Evolutionary conservation across 1,140 invertebrate genomes (phyloP), one percentile per base, ranked within the genome.

Genomic region (Fopius arisanus): DNA sequence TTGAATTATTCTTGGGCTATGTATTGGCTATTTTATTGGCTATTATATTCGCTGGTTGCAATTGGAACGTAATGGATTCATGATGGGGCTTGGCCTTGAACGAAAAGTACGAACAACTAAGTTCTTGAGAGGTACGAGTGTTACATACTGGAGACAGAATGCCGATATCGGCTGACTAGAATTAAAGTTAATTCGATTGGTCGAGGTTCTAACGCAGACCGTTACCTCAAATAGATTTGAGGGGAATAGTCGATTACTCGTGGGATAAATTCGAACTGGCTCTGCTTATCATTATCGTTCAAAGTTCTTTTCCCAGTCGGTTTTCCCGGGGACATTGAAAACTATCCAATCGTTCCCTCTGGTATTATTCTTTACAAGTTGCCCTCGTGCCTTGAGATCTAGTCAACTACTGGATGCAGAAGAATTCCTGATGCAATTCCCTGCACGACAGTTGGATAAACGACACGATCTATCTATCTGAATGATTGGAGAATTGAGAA

Each of bases 131-230:
- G 28, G 10, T 29, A 14, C 26, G 9, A 59, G 6, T 31, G 9
- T 67, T 63, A 66, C 37, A 41, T 7, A n/a, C 29, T 16, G 29
- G 37, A 73, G 72, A 74, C 69, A 37, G 59, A 75, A 77, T 70
- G 70, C 74, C 76, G 66, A 77, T 77, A 77, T 70, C 70, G 70
- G 75, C 72, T 72, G 73, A 77, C 43, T 72, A 21, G 70, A 77
- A 77, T 75, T 73, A 66, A 74, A 75, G 66, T 70, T 77, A 75
- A 74, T 73, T 67, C 67, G 63, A 77, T 75, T 74, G 73, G 73
- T 70, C 54, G 14, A 59, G 21, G 10, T 21, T 28, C 4, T 12
- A 3, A 7, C 19, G 16, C 26, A 72, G 26, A 54, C 19, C 16
- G 16, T 33, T 67, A 19, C 16, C 21, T 40, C 5, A 48, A 48